These are phyloP conservation scores for Polydesmus complanatus DNA, from an alignment of 2,888 invertebrate species.

Conservation along the genomic window DNA sequence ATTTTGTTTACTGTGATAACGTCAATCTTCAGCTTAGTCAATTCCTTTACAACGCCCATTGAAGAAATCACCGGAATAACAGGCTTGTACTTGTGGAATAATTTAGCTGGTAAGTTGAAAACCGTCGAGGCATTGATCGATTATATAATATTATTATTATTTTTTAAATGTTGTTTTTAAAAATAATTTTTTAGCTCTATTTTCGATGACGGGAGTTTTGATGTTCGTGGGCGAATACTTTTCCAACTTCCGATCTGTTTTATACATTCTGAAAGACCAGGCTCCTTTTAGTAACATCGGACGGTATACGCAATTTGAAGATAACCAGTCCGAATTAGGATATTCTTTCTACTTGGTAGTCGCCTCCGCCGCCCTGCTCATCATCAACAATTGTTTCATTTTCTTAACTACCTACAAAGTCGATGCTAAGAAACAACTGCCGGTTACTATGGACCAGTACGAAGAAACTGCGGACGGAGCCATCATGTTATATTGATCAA, in stretches of 20 bases:
- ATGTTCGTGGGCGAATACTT: slow-evolving; percentile 1
- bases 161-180: no score
- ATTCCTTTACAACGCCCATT: slow-evolving; percentile 60
- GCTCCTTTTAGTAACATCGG: no score
- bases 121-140: no score
- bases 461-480: neutral
- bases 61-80: slow-evolving; percentile 50
- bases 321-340: slow-evolving; percentile 4
- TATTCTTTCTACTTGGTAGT: slow-evolving; percentile 46
- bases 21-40: slow-evolving; percentile 61
- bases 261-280: neutral
- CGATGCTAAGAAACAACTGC: neutral
- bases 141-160: no score
- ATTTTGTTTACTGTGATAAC: slow-evolving; percentile 43
- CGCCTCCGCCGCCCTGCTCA: slow-evolving; percentile 51
- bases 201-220: neutral
- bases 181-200: slow-evolving; percentile 3
- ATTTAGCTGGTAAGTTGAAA: slow-evolving; percentile 50
- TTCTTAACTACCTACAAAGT: neutral
- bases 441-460: neutral
- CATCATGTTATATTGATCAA: neutral
- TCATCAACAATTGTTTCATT: slow-evolving; percentile 45
- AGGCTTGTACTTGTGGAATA: slow-evolving; percentile 64
- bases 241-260: neutral
- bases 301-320: no score